Evolutionary conservation across 2,888 invertebrate species (phyloP).

Genomic region (Spatulosminthurus flaviceps): DNA sequence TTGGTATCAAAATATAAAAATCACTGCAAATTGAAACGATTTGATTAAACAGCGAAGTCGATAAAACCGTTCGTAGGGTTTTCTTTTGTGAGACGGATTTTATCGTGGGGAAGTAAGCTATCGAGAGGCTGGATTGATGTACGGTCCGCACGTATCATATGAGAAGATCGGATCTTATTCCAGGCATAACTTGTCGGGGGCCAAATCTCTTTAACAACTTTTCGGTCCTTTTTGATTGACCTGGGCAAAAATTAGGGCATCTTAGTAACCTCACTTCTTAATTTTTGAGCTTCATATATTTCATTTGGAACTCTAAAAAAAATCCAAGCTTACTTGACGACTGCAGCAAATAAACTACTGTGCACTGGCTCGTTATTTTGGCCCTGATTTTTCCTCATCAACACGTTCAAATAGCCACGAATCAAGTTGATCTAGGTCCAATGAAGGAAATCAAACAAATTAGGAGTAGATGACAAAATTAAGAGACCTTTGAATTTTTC

Average conservation of each 20-base stretch:
- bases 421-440: constrained; percentile 83
- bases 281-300: no score
- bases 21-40: no score
- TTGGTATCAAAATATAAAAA: no score
- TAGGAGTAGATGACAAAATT: constrained; percentile 54
- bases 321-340: background rate
- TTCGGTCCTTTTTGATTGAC: constrained; percentile 47
- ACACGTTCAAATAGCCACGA: constrained; percentile 76
- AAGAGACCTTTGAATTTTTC: background rate
- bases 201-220: constrained; percentile 57
- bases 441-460: no score
- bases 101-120: constrained; percentile 58
- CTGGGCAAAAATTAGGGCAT: no score
- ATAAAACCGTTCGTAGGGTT: constrained; percentile 32
- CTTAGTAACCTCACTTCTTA: no score
- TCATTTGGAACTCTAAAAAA: no score
- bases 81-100: constrained; percentile 47
- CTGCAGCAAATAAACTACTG: background rate
- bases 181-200: constrained; percentile 59
- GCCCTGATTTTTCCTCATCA: constrained; percentile 68
- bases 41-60: constrained; percentile 47
- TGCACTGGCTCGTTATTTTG: constrained; percentile 52
- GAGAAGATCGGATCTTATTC: constrained; percentile 49
- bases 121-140: constrained; percentile 53
- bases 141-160: constrained; percentile 17